These are phyloP conservation scores for Spongia lamella DNA, from an alignment of 37 sponge, comb jelly and placozoan species.

Conservation along the genomic window DNA sequence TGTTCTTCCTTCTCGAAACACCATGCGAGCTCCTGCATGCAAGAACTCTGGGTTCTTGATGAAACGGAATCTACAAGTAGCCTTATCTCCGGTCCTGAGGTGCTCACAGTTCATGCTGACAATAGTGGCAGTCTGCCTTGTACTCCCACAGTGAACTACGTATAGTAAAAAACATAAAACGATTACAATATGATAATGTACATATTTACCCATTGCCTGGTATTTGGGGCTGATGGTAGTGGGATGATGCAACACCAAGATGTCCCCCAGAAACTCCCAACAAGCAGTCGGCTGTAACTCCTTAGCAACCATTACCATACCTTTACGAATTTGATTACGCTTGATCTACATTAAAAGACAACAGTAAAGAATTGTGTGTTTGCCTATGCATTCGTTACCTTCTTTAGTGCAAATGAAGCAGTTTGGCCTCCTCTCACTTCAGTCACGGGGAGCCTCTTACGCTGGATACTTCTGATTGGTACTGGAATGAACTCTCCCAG, in stretches of 20 bases:
- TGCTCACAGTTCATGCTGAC: constrained; percentile 87
- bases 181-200: too few relatives aligned
- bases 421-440: constrained; percentile 95
- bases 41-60: constrained; percentile 97
- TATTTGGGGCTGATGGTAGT: constrained; percentile 94
- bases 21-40: constrained; percentile 77
- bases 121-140: constrained; percentile 98
- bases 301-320: constrained; percentile 92
- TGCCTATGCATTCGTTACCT: constrained; percentile 34
- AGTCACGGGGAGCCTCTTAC: constrained; percentile 93
- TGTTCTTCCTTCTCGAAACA: constrained; percentile 96
- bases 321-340: constrained; percentile 88
- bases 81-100: constrained; percentile 97
- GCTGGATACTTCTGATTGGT: constrained; percentile 83
- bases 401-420: constrained; percentile 97
- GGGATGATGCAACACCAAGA: constrained; percentile 96
- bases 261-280: constrained; percentile 98
- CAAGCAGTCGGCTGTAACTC: constrained; percentile 68
- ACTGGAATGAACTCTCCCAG: constrained; percentile 90
- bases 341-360: constrained; percentile 27
- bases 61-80: constrained; percentile 88
- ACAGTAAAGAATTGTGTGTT: too few relatives aligned
- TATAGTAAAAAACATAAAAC: not conserved
- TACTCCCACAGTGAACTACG: constrained; percentile 92
- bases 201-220: constrained; percentile 91